Conservation (phyloP, 2,888 invertebrate species). For the Caenorhabditis panamensis region DNA sequence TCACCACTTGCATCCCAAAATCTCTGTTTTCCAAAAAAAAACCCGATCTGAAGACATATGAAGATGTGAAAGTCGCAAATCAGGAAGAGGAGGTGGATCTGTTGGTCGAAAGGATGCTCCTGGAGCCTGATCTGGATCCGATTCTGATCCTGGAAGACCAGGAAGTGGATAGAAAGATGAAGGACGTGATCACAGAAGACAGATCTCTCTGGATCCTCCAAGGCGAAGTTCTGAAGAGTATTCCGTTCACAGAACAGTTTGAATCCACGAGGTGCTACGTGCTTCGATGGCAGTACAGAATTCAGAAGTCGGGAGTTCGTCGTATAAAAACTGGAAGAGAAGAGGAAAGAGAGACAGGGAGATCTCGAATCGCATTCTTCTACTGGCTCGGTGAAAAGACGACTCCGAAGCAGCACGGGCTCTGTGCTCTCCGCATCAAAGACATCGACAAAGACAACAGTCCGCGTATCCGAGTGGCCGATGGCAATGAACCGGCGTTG, state of each 20-base stretch:
- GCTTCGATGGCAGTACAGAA: conserved; percentile 75
- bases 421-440: conserved; percentile 74
- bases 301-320: conserved; percentile 74
- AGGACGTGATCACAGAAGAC: conserved; percentile 72
- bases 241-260: conserved; percentile 65
- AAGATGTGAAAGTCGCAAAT: conserved; percentile 32
- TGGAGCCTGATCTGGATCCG: conserved; percentile 35
- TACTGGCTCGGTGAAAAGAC: conserved; percentile 76
- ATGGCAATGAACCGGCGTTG: conserved; percentile 51
- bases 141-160: conserved; percentile 64
- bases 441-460: conserved; percentile 73
- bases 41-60: conserved; percentile 39
- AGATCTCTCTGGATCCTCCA: conserved; percentile 63
- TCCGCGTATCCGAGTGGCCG: conserved; percentile 59
- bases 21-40: conserved; percentile 37
- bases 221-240: conserved; percentile 65
- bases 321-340: conserved; percentile 61
- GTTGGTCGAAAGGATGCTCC: conserved; percentile 29
- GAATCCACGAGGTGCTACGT: conserved; percentile 73
- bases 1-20: conserved; percentile 52
- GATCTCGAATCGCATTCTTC: conserved; percentile 74
- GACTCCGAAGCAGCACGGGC: conserved; percentile 72
- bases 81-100: conserved; percentile 28
- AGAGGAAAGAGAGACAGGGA: conserved; percentile 73
- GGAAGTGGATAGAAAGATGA: conserved; percentile 65